phyloP scores from a whole-genome alignment of 2,113 vertebrate genomes.

The Scomber japonicus region DNA sequence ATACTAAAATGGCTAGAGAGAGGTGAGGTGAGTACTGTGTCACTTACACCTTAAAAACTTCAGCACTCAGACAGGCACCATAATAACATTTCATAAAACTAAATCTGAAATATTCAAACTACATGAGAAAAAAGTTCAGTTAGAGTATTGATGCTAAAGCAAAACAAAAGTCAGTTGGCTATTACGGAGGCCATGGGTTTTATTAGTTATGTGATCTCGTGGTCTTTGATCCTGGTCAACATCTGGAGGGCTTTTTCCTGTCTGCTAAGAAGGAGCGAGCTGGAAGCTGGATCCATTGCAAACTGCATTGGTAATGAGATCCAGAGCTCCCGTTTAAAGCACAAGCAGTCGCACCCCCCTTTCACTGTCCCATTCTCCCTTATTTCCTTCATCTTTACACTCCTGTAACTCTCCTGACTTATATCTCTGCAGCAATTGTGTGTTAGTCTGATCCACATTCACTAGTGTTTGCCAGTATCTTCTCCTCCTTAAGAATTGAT shows the following conservation, averaged over 20 bases:
- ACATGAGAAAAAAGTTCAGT: not conserved
- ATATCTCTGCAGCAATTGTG: constrained; percentile 3
- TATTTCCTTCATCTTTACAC: constrained; percentile 27
- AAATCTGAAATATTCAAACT: constrained; percentile 6
- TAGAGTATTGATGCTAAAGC: not conserved
- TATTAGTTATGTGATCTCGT: constrained; percentile 27
- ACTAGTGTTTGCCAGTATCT: not conserved
- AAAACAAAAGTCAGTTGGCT: not conserved
- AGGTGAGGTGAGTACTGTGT: constrained; percentile 84
- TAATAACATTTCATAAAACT: not conserved
- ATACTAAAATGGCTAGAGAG: constrained; percentile 88
- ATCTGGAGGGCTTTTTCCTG: constrained; percentile 71
- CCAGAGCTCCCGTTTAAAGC: constrained; percentile 76
- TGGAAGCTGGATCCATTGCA: constrained; percentile 52
- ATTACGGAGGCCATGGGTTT: constrained; percentile 33
- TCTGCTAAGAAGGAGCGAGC: constrained; percentile 41
- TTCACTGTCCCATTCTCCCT: constrained; percentile 12
- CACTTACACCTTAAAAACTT: not conserved
- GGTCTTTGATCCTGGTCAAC: constrained; percentile 67
- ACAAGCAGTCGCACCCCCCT: constrained; percentile 21
- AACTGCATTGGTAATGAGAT: constrained; percentile 76
- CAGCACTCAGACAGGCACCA: not conserved
- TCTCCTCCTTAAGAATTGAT: not conserved
- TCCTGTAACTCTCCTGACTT: not conserved
- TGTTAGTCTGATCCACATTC: constrained; percentile 5